Conservation (phyloP, 2,888 invertebrate genomes). For the Scaptomyza caliginosa region DNA sequence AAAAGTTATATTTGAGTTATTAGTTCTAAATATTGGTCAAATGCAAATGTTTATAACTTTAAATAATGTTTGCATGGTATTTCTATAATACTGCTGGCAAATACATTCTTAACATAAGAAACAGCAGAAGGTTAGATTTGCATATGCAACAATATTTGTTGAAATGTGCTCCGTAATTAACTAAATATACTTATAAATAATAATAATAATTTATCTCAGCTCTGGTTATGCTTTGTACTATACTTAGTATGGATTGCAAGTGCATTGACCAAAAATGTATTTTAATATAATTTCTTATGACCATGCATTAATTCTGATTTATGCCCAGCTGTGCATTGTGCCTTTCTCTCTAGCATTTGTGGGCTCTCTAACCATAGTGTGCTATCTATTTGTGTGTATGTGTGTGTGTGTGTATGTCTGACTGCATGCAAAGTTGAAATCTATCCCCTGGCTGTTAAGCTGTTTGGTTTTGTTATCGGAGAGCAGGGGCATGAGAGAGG, state of each 20-base stretch:
- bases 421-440: conserved; percentile 42
- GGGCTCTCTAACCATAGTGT: conserved; percentile 6
- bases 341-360: conserved; percentile 6
- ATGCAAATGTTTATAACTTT: background rate
- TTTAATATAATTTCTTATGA: conserved; percentile 47
- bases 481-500: background rate
- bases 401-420: conserved; percentile 7
- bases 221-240: background rate
- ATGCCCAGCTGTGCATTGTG: conserved; percentile 40
- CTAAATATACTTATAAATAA: conserved; percentile 27
- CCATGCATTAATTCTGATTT: conserved; percentile 50
- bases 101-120: background rate
- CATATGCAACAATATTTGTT: background rate
- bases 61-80: background rate
- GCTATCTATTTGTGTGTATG: conserved; percentile 24
- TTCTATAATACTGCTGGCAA: background rate
- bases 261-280: conserved; percentile 42
- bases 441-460: conserved; percentile 26
- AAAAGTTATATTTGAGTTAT: too few species aligned
- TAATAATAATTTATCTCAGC: conserved; percentile 35
- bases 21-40: too few species aligned
- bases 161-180: conserved; percentile 17
- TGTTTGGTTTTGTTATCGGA: background rate
- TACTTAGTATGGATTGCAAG: conserved; percentile 7
- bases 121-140: background rate